These are phyloP conservation scores for Drosophila kohkoa DNA, from an alignment of 1,140 invertebrate genomes.

Conservation along the genomic window DNA sequence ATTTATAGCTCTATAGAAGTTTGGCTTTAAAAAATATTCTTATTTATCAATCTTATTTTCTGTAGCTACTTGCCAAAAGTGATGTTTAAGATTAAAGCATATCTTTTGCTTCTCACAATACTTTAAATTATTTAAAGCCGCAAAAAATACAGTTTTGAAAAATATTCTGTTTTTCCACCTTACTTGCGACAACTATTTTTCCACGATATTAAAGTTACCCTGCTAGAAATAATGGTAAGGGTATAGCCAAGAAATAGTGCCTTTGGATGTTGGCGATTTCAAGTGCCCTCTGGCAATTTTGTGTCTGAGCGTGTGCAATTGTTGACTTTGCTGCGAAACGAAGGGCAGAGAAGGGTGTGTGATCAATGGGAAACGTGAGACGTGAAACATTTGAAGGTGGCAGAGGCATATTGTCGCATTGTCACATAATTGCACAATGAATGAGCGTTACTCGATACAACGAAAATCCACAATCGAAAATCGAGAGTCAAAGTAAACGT, in stretches of 20 bases:
- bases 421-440: constrained; percentile 75
- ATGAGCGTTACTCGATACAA: constrained; percentile 29
- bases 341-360: neutral
- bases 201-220: neutral
- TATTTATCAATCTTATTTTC: too few species aligned
- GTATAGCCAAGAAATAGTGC: neutral
- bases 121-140: too few species aligned
- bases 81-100: too few species aligned
- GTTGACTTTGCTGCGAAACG: constrained; percentile 54
- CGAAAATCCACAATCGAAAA: neutral
- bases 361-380: constrained; percentile 31
- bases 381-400: constrained; percentile 13
- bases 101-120: too few species aligned
- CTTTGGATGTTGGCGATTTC: neutral
- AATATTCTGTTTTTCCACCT: too few species aligned
- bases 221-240: neutral
- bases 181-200: too few species aligned
- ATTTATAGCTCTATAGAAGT: too few species aligned
- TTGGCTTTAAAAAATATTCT: too few species aligned
- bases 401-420: constrained; percentile 24
- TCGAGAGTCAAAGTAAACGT: neutral
- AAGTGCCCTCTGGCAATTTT: constrained; percentile 32
- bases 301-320: constrained; percentile 36
- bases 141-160: too few species aligned
- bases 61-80: too few species aligned